Evolutionary conservation across 2,888 invertebrate genomes (phyloP).

Genomic region (Catocala nupta): DNA sequence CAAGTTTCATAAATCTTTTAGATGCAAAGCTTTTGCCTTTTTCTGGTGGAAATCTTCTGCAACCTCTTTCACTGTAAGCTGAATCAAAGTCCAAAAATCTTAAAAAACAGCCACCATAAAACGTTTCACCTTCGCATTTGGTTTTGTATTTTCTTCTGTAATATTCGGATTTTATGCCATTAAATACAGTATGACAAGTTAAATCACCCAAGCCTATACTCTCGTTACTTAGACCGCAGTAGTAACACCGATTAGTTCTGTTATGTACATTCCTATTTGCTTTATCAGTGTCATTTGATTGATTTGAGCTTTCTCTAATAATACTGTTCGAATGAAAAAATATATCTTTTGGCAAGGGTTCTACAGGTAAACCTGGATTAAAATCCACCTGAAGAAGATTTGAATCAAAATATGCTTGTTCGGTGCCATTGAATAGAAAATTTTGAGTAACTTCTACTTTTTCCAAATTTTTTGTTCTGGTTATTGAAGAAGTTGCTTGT

Average conservation of each 20-base stretch:
- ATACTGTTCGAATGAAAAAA: too few relatives aligned
- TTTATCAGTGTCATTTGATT: too few relatives aligned
- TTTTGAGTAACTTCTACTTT: too few relatives aligned
- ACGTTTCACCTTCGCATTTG: constrained; percentile 22
- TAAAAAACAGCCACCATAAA: constrained; percentile 53
- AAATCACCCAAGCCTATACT: constrained; percentile 28
- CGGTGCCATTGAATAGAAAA: too few relatives aligned
- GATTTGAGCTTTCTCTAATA: too few relatives aligned
- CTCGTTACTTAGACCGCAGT: constrained; percentile 48
- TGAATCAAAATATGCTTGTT: too few relatives aligned
- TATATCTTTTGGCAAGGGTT: too few relatives aligned
- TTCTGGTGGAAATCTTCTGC: constrained; percentile 55
- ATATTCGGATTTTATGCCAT: neutral
- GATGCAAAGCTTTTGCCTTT: constrained; percentile 55
- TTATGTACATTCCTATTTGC: too few relatives aligned
- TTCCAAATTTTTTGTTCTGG: too few relatives aligned
- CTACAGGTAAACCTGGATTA: too few relatives aligned
- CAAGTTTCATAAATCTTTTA: constrained; percentile 46
- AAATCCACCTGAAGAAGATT: too few relatives aligned
- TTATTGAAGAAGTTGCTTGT: neutral
- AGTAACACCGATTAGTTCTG: too few relatives aligned
- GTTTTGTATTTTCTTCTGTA: constrained; percentile 10
- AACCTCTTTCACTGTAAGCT: constrained; percentile 62
- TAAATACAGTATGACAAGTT: constrained; percentile 38
- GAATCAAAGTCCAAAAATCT: constrained; percentile 60